Conservation (phyloP, 2,113 vertebrate genomes). For the Etheostoma cragini region DNA sequence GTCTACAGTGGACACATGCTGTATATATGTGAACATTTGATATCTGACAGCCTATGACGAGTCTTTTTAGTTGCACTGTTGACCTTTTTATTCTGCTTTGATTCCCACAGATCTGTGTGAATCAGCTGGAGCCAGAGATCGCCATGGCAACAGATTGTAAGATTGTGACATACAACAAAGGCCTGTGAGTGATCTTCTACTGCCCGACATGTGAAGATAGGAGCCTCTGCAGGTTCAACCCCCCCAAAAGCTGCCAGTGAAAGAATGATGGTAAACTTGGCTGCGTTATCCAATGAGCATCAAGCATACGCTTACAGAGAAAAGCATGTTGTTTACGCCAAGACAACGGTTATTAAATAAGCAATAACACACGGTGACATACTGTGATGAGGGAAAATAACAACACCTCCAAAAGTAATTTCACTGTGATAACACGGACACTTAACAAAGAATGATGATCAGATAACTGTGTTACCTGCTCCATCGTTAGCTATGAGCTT, state of each 20-base stretch:
- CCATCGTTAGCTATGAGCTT: background rate
- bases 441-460: background rate
- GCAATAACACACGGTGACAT: background rate
- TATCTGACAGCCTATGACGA: constrained; percentile 1
- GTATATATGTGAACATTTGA: background rate
- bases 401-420: background rate
- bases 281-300: background rate
- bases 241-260: background rate
- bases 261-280: constrained; percentile 17
- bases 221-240: background rate
- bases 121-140: constrained; percentile 91
- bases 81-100: constrained; percentile 49
- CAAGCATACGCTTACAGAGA: constrained; percentile 39
- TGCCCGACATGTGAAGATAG: background rate
- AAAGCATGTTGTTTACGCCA: background rate
- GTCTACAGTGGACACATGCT: background rate
- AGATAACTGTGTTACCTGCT: background rate
- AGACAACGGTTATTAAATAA: background rate
- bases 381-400: constrained; percentile 20
- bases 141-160: constrained; percentile 85
- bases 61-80: background rate
- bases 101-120: constrained; percentile 87
- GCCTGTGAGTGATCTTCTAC: constrained; percentile 82
- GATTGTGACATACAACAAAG: constrained; percentile 93
- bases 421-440: background rate